A percentile compares a stretch with the other conserved stretches of the same genome.
Conservation (phyloP, 2,888 invertebrate genomes). For the Eupithecia abbreviata region DNA sequence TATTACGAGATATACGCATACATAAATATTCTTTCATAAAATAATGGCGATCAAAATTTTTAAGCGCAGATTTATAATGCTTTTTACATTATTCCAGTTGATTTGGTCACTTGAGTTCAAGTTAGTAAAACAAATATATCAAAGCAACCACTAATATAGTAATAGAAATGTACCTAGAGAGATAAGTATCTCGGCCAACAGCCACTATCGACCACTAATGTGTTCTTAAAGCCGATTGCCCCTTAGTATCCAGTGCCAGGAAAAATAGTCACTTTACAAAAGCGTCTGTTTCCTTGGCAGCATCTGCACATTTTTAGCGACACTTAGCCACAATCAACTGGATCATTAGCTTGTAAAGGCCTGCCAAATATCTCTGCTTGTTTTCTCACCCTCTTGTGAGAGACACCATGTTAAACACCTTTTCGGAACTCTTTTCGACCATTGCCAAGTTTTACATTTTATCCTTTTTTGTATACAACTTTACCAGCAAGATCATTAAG, state of each 20-base stretch:
- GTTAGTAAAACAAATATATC: neutral
- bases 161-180: neutral
- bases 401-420: constrained; percentile 73
- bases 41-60: neutral
- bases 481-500: neutral
- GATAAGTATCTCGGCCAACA: constrained; percentile 13
- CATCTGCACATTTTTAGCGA: constrained; percentile 79
- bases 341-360: constrained; percentile 81
- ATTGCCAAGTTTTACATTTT: constrained; percentile 69
- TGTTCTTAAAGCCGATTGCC: constrained; percentile 77
- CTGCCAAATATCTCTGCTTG: constrained; percentile 82
- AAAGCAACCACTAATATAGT: neutral
- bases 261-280: constrained; percentile 79
- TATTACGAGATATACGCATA: neutral
- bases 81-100: neutral
- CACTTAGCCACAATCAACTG: constrained; percentile 82
- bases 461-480: neutral
- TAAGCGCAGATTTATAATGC: neutral
- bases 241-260: constrained; percentile 79
- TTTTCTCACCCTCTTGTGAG: constrained; percentile 77
- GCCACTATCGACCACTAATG: constrained; percentile 72
- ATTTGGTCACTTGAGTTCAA: neutral
- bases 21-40: neutral
- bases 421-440: constrained; percentile 61
- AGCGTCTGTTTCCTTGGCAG: constrained; percentile 81